These are phyloP conservation scores for Orycteropus afer DNA, from an alignment of 2,113 vertebrate species.

Conservation along the genomic window DNA sequence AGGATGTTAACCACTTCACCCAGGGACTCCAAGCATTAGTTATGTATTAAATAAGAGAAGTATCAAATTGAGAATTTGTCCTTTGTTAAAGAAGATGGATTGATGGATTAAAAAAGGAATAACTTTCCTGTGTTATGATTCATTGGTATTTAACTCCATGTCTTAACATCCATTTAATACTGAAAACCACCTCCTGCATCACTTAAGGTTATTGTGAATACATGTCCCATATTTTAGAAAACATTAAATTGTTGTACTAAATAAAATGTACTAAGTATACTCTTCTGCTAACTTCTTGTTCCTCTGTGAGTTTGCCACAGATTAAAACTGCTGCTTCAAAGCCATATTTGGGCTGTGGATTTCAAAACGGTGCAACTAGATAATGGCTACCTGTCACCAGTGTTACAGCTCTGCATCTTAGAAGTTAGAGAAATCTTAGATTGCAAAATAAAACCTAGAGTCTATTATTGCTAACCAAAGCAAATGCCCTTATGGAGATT, in stretches of 20 bases:
- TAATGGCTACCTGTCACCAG: not conserved
- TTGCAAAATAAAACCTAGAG: constrained; percentile 2
- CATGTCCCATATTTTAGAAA: not conserved
- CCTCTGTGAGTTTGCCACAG: not conserved
- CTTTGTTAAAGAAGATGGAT: not conserved
- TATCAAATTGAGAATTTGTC: not conserved
- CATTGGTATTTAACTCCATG: not conserved
- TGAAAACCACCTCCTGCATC: not conserved
- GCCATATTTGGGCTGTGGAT: not conserved
- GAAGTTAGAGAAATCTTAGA: not conserved
- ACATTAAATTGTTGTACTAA: not conserved
- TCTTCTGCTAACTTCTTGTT: not conserved
- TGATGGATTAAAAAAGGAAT: not conserved
- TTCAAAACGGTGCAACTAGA: not conserved
- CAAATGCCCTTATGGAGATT: not conserved
- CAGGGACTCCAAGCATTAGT: not conserved
- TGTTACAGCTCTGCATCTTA: not conserved
- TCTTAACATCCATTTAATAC: not conserved
- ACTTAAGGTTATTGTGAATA: not conserved
- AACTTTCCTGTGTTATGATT: not conserved
- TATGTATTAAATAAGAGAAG: not conserved
- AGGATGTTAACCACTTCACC: too few relatives aligned
- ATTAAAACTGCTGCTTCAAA: not conserved
- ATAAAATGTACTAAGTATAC: not conserved
- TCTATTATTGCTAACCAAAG: not conserved